Conservation (phyloP, 2,888 invertebrate genomes). For the Lagria hirta region DNA sequence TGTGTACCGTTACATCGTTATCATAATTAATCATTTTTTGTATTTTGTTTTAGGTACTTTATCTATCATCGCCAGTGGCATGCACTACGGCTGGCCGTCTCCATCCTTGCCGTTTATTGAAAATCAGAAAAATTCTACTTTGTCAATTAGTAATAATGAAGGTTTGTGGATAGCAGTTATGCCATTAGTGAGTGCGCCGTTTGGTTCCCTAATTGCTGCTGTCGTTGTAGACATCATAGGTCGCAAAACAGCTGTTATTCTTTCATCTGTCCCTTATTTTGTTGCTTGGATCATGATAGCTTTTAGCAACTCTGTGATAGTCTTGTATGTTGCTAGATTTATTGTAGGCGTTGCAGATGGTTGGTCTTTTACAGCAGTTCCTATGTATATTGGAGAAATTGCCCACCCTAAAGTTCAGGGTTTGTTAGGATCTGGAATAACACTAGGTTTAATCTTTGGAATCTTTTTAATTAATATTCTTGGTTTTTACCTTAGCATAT, state of each 20-base stretch:
- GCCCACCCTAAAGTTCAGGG: constrained; percentile 61
- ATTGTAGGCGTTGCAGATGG: constrained; percentile 63
- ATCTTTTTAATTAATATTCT: constrained; percentile 64
- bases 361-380: constrained; percentile 52
- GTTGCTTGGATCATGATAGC: constrained; percentile 66
- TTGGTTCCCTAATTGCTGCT: constrained; percentile 64
- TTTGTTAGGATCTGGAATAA: constrained; percentile 63
- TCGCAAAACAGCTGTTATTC: constrained; percentile 65
- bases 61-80: constrained; percentile 47
- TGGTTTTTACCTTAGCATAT: constrained; percentile 51
- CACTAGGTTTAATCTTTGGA: constrained; percentile 60
- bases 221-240: constrained; percentile 66
- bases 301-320: constrained; percentile 58
- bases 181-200: constrained; percentile 64
- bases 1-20: too few relatives aligned
- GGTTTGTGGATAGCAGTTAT: constrained; percentile 65
- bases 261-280: constrained; percentile 63
- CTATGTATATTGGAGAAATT: constrained; percentile 65
- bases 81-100: constrained; percentile 62
- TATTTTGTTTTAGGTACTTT: constrained; percentile 42
- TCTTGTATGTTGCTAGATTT: constrained; percentile 57
- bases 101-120: constrained; percentile 60
- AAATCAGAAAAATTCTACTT: constrained; percentile 41
- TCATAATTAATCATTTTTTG: too few relatives aligned
- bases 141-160: constrained; percentile 45